Evolutionary conservation across 1,140 invertebrate genomes (phyloP).

Genomic region (Trachymyrmex cornetzi): DNA sequence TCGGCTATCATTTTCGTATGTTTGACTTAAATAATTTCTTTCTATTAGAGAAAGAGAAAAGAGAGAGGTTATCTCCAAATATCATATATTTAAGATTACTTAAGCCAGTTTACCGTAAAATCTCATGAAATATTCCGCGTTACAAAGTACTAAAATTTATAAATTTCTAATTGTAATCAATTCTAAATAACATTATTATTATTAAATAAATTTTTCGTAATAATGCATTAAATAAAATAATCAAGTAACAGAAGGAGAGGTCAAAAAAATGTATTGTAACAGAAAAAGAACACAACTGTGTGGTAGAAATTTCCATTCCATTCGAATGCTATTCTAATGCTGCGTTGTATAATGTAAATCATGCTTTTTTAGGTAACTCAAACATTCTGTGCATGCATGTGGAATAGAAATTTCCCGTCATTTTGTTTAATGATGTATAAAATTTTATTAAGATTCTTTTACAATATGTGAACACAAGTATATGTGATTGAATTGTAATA

Average conservation of each 20-base stretch:
- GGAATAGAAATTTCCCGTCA: conserved; percentile 85
- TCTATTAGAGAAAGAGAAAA: neutral
- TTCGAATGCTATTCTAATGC: conserved; percentile 61
- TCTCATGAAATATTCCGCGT: neutral
- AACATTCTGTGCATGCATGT: conserved; percentile 72
- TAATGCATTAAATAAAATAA: neutral
- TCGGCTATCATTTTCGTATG: neutral
- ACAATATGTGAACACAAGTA: conserved; percentile 47
- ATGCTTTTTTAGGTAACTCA: neutral
- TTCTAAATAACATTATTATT: neutral
- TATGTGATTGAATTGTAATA: conserved; percentile 16
- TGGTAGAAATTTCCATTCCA: conserved; percentile 86
- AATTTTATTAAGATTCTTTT: conserved; percentile 77
- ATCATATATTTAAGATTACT: neutral
- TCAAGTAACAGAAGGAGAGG: conserved; percentile 23
- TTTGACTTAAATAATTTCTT: neutral
- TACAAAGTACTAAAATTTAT: neutral
- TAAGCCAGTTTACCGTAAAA: neutral
- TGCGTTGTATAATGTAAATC: neutral
- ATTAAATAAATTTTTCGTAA: neutral
- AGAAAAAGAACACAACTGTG: conserved; percentile 74
- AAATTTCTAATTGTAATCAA: conserved; percentile 38
- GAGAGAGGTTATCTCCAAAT: neutral
- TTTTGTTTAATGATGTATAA: conserved; percentile 66
- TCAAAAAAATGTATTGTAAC: conserved; percentile 37